Evolutionary conservation across 2,797 vertebrate genomes (phyloP).

Genomic region (Tinamus major): DNA sequence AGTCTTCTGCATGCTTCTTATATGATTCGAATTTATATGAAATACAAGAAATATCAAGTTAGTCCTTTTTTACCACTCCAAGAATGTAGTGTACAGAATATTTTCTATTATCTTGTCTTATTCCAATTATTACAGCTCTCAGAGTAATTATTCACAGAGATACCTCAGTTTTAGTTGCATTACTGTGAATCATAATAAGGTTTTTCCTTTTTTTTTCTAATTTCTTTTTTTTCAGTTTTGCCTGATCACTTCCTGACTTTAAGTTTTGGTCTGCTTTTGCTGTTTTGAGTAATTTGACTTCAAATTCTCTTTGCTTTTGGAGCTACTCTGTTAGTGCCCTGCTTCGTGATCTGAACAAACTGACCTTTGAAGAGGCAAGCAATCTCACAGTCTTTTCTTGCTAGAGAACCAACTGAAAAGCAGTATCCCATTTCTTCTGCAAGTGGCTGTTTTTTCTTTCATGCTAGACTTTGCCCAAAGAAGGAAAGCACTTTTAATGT

Average conservation of each 20-base stretch:
- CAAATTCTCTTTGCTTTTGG: neutral
- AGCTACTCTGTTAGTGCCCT: neutral
- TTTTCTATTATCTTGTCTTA: neutral
- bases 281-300: neutral
- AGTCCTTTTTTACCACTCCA: neutral
- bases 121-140: neutral
- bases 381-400: constrained; percentile 3
- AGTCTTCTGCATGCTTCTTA: neutral
- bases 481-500: neutral
- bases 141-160: neutral
- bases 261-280: neutral
- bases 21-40: neutral
- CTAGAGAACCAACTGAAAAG: neutral
- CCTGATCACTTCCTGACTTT: neutral
- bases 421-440: neutral
- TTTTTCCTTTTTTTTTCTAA: no score
- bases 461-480: neutral
- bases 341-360: neutral
- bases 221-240: neutral
- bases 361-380: constrained; percentile 1
- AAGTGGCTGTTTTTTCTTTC: neutral
- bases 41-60: neutral
- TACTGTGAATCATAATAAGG: neutral
- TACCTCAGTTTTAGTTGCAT: neutral
- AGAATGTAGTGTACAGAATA: neutral